phyloP scores from a whole-genome alignment of 2,113 vertebrate species.

The Xiphophorus maculatus region DNA sequence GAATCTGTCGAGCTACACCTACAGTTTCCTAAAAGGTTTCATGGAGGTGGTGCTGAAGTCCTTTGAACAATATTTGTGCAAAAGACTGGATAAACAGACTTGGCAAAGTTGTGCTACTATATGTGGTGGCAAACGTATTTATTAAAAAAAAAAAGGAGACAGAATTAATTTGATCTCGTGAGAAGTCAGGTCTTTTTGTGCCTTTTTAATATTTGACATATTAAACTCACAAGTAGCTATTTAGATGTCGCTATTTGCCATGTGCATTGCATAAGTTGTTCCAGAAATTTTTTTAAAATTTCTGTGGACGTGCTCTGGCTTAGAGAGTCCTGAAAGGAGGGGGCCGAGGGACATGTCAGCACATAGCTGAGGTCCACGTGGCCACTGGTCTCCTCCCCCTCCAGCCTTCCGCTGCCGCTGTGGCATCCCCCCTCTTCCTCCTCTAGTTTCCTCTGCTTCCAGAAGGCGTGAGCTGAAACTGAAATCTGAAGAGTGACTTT shows the following conservation, averaged over 20 bases:
- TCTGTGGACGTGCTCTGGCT: constrained; percentile 1
- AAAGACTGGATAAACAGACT: too few relatives aligned
- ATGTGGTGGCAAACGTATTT: too few relatives aligned
- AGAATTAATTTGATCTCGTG: too few relatives aligned
- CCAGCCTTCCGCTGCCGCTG: constrained; percentile 64
- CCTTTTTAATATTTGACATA: neutral
- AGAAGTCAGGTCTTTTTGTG: neutral
- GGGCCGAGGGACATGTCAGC: constrained; percentile 71
- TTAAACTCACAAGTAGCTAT: neutral
- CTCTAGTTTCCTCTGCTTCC: constrained; percentile 37
- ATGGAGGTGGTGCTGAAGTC: too few relatives aligned
- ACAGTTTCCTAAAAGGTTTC: too few relatives aligned
- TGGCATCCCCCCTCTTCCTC: constrained; percentile 47
- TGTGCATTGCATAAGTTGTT: constrained; percentile 15
- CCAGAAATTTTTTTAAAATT: constrained; percentile 12
- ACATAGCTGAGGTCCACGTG: constrained; percentile 79
- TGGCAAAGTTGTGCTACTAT: too few relatives aligned
- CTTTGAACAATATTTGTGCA: too few relatives aligned
- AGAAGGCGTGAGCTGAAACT: constrained; percentile 7
- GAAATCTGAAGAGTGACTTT: neutral
- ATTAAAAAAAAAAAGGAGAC: too few relatives aligned
- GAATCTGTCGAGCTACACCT: too few relatives aligned
- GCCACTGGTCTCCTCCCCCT: constrained; percentile 66
- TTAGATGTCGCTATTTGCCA: neutral
- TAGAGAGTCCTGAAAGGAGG: constrained; percentile 30